Conservation (phyloP, 37 sponge, comb jelly and placozoan species). For the Haliclona indistincta region DNA sequence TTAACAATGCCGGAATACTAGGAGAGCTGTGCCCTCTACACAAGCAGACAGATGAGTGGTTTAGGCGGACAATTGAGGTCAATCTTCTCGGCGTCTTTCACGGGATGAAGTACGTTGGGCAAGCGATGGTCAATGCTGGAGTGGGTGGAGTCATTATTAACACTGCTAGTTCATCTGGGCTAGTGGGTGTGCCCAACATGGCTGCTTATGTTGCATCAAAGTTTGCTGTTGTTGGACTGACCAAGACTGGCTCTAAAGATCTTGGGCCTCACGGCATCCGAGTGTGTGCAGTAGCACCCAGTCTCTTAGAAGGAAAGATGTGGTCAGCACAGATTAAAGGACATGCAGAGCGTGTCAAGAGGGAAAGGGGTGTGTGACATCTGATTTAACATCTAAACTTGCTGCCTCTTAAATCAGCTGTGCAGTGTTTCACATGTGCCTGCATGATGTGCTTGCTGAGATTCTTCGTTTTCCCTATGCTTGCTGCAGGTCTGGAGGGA, state of each 20-base stretch:
- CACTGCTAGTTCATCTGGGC: slow-evolving; percentile 83
- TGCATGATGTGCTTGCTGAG: no score
- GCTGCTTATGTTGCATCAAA: slow-evolving; percentile 87
- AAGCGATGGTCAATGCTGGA: slow-evolving; percentile 53
- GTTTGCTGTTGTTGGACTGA: slow-evolving; percentile 82
- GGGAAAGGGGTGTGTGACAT: no score
- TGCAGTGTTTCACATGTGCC: no score
- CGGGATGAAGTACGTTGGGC: slow-evolving; percentile 59
- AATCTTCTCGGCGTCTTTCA: slow-evolving; percentile 76
- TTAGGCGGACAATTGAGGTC: slow-evolving; percentile 47
- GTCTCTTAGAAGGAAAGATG: slow-evolving; percentile 77
- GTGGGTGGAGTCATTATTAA: slow-evolving; percentile 82
- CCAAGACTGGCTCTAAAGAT: slow-evolving; percentile 82
- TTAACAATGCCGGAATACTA: slow-evolving; percentile 90
- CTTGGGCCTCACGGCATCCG: slow-evolving; percentile 70
- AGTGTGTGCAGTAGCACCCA: slow-evolving; percentile 82
- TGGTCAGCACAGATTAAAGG: slow-evolving; percentile 73
- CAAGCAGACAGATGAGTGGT: slow-evolving; percentile 34
- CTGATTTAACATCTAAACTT: no score
- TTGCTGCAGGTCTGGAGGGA: no score
- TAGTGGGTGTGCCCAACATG: slow-evolving; percentile 79
- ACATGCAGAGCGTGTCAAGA: no score
- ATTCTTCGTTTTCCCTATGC: no score
- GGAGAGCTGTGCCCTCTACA: slow-evolving; percentile 62
- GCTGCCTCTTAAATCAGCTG: no score